phyloP scores from a whole-genome alignment of 1,140 invertebrate genomes.

The Chymomyza costata region DNA sequence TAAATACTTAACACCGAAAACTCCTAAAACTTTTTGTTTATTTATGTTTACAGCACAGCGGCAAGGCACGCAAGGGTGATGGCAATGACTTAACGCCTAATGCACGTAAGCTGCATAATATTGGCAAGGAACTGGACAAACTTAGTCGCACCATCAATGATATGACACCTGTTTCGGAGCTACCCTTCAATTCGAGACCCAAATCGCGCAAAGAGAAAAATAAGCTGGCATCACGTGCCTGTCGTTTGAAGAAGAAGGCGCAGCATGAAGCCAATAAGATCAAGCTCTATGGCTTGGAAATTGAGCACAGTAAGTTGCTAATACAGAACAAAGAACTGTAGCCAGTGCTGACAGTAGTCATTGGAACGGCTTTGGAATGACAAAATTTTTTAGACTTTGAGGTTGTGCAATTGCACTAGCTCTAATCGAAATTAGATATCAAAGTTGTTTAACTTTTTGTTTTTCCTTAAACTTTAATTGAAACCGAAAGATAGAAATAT shows the following conservation, averaged over 20 bases:
- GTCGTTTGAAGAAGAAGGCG: conserved; percentile 95
- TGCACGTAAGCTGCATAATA: conserved; percentile 91
- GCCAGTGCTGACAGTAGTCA: too few species aligned
- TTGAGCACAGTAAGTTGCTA: conserved; percentile 91
- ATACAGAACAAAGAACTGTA: too few species aligned
- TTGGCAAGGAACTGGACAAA: conserved; percentile 95
- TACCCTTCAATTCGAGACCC: conserved; percentile 91
- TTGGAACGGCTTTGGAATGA: too few species aligned
- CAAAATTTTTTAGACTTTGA: too few species aligned
- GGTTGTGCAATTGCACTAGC: too few species aligned
- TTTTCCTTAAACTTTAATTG: too few species aligned
- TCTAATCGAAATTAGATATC: too few species aligned
- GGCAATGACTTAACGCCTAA: conserved; percentile 98
- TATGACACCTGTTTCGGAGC: conserved; percentile 95
- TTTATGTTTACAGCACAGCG: conserved; percentile 78
- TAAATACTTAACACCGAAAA: too few species aligned
- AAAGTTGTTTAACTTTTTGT: too few species aligned
- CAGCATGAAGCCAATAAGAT: conserved; percentile 97
- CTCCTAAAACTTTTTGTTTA: conserved; percentile 5
- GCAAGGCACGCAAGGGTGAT: conserved; percentile 96
- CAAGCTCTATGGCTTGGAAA: conserved; percentile 93
- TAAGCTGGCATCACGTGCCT: conserved; percentile 96
- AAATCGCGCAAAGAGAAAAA: conserved; percentile 98
- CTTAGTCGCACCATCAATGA: conserved; percentile 94
- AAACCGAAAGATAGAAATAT: too few species aligned